Evolutionary conservation across 2,113 vertebrate genomes (phyloP), one percentile per base, ranked within the genome.

Genomic region (Crypturellus undulatus): DNA sequence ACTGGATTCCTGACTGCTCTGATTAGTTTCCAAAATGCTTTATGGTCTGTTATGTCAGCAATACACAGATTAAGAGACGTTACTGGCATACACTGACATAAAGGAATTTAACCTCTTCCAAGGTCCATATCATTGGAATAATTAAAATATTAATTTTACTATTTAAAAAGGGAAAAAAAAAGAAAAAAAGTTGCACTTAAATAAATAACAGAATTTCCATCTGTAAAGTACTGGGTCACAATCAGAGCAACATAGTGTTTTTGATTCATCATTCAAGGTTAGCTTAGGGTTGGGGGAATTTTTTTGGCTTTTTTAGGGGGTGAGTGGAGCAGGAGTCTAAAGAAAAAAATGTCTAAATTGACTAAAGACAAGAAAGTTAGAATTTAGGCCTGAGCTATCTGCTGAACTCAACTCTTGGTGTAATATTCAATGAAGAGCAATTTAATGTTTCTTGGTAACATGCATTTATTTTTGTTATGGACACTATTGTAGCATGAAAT

Each of bases 401-500:
- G 38, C 34, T 79, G 56, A 92, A 49, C 24, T 69, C 38, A 76
- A 25, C 91, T 52, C 21, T 73, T 6, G 2, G 59, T 93, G 59
- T 75, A 95, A 90, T 82, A 93, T 80, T 96, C 77, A 94, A 84
- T 89, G 72, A 94, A 13, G 36, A 84, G 22, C 63, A 87, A 85
- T 75, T 84, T 96, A 95, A 82, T 96, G 72, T 83, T 3, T 42
- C 54, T 60, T 77, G 32, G 84, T 92, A 90, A 76, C 77, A 89
- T 65, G 67, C 36, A 92, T 96, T 95, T 89, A 79, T 96, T 93
- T 96, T 95, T 89, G 79, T 96, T 94, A 76, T 80, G 87, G 77
- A 92, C 95, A 92, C 82, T 96, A 84, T 47, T 93, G 94, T 96
- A 96, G 90, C 95, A 96, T 96, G 95, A 96, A 97, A 97, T 96